phyloP scores from a whole-genome alignment of 2,113 vertebrate genomes.

The Arenaria interpres region DNA sequence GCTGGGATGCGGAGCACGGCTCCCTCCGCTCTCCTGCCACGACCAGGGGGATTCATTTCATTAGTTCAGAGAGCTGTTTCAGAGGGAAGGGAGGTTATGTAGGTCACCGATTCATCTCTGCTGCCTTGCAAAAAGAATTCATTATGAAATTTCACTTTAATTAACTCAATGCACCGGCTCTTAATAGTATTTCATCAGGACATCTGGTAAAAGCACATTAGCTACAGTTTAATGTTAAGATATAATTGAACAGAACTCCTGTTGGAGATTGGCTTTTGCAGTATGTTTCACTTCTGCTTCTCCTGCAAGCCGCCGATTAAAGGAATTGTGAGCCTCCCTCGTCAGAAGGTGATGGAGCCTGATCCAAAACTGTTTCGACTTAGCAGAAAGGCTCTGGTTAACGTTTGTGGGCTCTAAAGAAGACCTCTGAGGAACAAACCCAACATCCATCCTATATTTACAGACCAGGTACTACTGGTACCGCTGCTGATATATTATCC shows the following conservation, averaged over 20 bases:
- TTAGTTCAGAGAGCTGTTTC: constrained; percentile 9
- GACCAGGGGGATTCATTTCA: constrained; percentile 21
- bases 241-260: constrained; percentile 26
- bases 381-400: neutral
- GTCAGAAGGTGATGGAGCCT: neutral
- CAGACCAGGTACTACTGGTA: neutral
- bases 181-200: constrained; percentile 54
- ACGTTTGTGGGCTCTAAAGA: neutral
- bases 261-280: constrained; percentile 21
- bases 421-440: neutral
- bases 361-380: neutral
- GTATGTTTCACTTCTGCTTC: neutral
- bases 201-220: constrained; percentile 56
- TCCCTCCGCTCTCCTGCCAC: neutral
- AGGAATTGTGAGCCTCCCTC: neutral
- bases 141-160: constrained; percentile 60
- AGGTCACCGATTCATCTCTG: constrained; percentile 25
- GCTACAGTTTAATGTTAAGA: constrained; percentile 21
- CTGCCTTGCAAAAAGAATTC: constrained; percentile 52
- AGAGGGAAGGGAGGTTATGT: constrained; percentile 3
- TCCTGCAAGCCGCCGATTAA: neutral
- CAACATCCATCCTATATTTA: neutral
- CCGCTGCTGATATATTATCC: neutral
- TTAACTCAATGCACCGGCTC: constrained; percentile 17
- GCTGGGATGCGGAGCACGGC: neutral